Percentiles rank a stretch among this genome's conserved stretches.
These are phyloP conservation scores for Varecia variegata DNA, from an alignment of 2,797 vertebrate species.

Conservation along the genomic window DNA sequence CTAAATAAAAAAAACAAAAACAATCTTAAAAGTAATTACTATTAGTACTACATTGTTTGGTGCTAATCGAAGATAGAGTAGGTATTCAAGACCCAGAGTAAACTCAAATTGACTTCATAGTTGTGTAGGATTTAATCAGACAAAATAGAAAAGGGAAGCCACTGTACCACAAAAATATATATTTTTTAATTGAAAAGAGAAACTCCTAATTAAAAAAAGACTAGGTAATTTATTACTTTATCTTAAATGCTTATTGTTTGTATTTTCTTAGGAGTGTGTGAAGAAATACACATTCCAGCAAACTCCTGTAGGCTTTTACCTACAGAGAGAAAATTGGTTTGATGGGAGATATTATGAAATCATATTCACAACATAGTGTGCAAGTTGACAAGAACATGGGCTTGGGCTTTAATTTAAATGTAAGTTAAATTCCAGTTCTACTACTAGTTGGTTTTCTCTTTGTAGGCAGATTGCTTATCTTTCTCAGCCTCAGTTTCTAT, in stretches of 20 bases:
- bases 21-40: not conserved
- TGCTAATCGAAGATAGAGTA: not conserved
- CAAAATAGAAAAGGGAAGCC: not conserved
- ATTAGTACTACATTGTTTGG: not conserved
- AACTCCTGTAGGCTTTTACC: not conserved
- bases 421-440: not conserved
- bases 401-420: not conserved
- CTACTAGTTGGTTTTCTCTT: not conserved
- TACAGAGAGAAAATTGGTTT: not conserved
- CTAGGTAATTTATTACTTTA: not conserved
- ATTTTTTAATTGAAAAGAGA: not conserved
- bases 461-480: not conserved
- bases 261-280: not conserved
- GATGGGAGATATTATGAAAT: not conserved
- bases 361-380: not conserved
- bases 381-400: not conserved
- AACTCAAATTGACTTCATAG: not conserved
- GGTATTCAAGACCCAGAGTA: not conserved
- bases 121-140: not conserved
- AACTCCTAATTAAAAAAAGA: not conserved
- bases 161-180: not conserved
- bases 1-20: not conserved
- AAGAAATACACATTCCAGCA: not conserved
- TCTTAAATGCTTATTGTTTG: not conserved
- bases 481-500: not conserved